Percentiles rank a stretch among this genome's conserved stretches.
Evolutionary conservation across 2,797 vertebrate species (phyloP).

Genomic region (Chloroceryle amazona): DNA sequence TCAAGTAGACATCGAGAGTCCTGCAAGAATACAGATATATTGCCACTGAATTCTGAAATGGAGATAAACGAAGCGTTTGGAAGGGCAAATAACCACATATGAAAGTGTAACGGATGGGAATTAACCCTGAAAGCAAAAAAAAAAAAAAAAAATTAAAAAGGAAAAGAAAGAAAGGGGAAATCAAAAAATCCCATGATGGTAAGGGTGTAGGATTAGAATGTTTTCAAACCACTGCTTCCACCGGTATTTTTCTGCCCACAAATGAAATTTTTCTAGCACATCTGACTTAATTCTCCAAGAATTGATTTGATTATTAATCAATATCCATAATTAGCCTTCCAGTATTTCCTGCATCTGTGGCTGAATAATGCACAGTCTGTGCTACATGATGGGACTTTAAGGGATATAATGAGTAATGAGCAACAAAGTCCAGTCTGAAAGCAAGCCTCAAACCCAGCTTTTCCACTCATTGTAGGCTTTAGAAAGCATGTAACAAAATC

Average conservation of each 20-base stretch:
- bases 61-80: neutral
- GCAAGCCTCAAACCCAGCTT: neutral
- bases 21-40: neutral
- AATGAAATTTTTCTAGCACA: neutral
- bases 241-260: neutral
- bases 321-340: neutral
- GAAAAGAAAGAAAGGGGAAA: neutral
- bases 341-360: neutral
- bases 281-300: neutral
- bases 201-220: neutral
- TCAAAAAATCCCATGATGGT: accelerated
- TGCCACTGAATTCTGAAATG: neutral
- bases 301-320: neutral
- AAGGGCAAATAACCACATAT: neutral
- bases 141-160: neutral
- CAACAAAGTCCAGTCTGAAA: neutral
- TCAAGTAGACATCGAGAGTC: neutral
- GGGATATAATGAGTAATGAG: neutral
- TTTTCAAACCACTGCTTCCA: neutral
- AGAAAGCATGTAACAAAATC: neutral
- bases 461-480: neutral
- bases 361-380: neutral
- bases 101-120: neutral
- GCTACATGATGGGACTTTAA: neutral
- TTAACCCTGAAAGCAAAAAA: neutral